Percentiles rank a stretch among this genome's conserved stretches.
Evolutionary conservation across 1,140 invertebrate genomes (phyloP).

Genomic region (Nasonia vitripennis): DNA sequence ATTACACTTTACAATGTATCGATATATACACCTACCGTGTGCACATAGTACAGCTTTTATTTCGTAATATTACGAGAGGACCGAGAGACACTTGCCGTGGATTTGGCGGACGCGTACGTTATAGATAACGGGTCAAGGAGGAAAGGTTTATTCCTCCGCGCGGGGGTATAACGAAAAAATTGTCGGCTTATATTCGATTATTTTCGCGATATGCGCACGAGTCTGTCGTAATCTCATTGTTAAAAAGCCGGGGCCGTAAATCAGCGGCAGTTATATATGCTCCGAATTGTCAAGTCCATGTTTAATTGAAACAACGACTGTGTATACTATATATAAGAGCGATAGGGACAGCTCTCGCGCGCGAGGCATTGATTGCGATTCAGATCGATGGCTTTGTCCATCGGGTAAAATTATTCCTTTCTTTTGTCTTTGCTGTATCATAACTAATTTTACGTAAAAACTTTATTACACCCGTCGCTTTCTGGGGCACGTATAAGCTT

Average conservation of each 20-base stretch:
- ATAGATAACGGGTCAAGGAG: not conserved
- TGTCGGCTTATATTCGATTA: too few relatives aligned
- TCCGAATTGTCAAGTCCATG: conserved; percentile 16
- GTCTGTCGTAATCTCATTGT: not conserved
- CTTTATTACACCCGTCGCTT: too few relatives aligned
- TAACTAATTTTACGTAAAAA: not conserved
- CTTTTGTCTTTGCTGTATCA: not conserved
- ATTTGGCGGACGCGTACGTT: not conserved
- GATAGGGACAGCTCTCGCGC: conserved; percentile 10
- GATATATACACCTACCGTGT: not conserved
- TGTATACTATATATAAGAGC: conserved; percentile 26
- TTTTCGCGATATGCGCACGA: not conserved
- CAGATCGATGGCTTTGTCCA: conserved; percentile 29
- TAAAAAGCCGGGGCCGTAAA: not conserved
- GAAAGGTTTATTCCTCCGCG: too few relatives aligned
- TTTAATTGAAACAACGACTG: conserved; percentile 26
- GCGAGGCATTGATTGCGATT: not conserved
- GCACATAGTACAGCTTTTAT: not conserved
- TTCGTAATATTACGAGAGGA: not conserved
- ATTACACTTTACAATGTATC: conserved; percentile 45
- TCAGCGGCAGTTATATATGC: conserved; percentile 28
- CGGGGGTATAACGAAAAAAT: too few relatives aligned
- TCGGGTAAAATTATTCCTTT: conserved; percentile 14
- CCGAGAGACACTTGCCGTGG: not conserved
- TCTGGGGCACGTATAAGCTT: too few relatives aligned